Base-by-base conservation (phyloP, 2,113 vertebrate species). In the Scomber colias region DNA sequence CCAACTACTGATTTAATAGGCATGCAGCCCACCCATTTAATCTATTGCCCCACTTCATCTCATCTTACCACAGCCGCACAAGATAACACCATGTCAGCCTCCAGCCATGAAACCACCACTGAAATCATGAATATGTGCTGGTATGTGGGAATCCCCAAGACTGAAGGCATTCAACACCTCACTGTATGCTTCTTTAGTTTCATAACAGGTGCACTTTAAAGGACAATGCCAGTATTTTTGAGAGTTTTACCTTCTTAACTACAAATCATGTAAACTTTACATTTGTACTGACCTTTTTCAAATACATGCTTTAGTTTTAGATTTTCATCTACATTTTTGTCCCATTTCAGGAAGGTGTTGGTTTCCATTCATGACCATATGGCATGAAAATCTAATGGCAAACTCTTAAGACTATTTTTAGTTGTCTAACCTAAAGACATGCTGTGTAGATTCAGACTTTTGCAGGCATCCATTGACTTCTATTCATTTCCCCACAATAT, bases 1-100 rank as follows among this genome's bases (percentile, higher is more conserved):
- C 94, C 85, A 88, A 16, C 72, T 82, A 81, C 86, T 86, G 87
- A 89, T 91, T 93, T 91, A 92, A 91, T 77, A 90, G 87, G 63
- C 83, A 70, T 45, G 77, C 77, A 87, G 80, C 83, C 86, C 87
- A 83, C 73, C 89, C 82, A 77, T 87, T 91, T 90, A 91, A 90
- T 89, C 89, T 86, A 87, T 79, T 60, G 78, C 66, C 81, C 83
- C 82, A 79, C 85, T 88, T 88, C 75, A 73, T 84, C 88, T 91
- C 79, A 54, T 85, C 74, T 90, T 90, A 85, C 88, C 75, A 68
- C 63, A 40, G 69, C 77, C 68, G 82, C 81, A 27, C 65, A 75
- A 82, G 78, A 90, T 73, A 85, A 84, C 86, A 83, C 75, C 66
- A 60, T 30, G 67, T 81, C 82, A 75, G 87, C 90, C 83, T 77